Evolutionary conservation across 1,140 invertebrate species (phyloP), one percentile per base, ranked within the genome.

Genomic region (Drosophila mauritiana): DNA sequence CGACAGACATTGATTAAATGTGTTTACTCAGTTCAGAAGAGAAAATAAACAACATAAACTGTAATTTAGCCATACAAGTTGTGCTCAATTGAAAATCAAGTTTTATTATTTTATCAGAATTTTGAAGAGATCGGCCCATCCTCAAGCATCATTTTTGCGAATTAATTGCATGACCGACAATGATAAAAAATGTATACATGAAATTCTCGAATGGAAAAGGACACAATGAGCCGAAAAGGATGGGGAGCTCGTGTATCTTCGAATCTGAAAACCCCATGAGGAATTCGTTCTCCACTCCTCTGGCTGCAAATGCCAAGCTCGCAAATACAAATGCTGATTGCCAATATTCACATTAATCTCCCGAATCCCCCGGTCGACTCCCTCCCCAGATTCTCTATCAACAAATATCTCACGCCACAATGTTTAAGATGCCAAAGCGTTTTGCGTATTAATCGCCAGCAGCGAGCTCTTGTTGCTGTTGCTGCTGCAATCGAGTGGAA

Each of bases 391-490:
- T 74, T 74, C 52, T 73, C 53, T 65, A 72, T 73, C 48, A 74
- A 72, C 55, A 65, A 56, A 61, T 67, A 73, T 54, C 77, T 74
- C 83, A 86, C 83, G 83, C 83, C 83, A 86, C 79, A 86, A 86
- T 86, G 83, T 86, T 86, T 86, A 88, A 86, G 83, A 86, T 86
- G 83, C 83, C 83, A 86, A 86, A 86, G 79, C 75, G 83, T 86
- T 86, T 86, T 86, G 83, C 84, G 83, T 86, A 86, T 86, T 86
- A 88, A 86, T 80, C 83, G 83, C 77, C 63, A 74, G 69, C 31
- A 36, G 31, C 10, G 49, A 45, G 42, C 42, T 17, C 6, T 31
- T 51, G 48, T 51, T 51, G 48, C 27, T 51, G 63, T 37, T 27
- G 43, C 27, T 48, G 53, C 46, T 40, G 65, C 76, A 74, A 53